A percentile compares a stretch with the other conserved stretches of the same genome.
phyloP scores from a whole-genome alignment of 2,797 vertebrate species.

The Aotus griseimembra region DNA sequence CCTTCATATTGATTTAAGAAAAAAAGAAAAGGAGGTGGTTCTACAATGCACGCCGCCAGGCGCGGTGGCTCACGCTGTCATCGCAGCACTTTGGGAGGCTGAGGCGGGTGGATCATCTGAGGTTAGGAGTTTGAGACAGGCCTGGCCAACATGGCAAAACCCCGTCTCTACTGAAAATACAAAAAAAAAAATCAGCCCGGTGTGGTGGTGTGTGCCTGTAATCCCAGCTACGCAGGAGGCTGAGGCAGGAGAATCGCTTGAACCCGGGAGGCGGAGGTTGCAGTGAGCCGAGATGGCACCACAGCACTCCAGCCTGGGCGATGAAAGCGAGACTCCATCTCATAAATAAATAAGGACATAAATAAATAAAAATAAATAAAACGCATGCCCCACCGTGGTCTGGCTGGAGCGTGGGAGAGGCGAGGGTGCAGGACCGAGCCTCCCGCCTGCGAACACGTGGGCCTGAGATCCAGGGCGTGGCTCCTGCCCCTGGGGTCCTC shows the following conservation, averaged over 20 bases:
- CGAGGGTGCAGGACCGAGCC: background rate
- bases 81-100: background rate
- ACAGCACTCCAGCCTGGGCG: background rate
- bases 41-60: too few species aligned
- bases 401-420: rapidly evolving
- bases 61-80: background rate
- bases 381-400: rapidly evolving
- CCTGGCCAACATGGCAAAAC: background rate
- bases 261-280: background rate
- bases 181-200: background rate
- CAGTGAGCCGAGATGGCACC: background rate
- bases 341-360: too few species aligned
- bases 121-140: background rate
- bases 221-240: background rate
- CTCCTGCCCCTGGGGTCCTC: background rate
- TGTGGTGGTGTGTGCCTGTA: background rate
- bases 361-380: background rate
- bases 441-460: background rate
- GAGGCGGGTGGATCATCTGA: background rate
- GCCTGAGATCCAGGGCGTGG: background rate
- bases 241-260: background rate
- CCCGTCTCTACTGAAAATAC: background rate
- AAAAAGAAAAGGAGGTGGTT: rapidly evolving
- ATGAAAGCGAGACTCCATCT: background rate
- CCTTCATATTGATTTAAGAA: rapidly evolving